Evolutionary conservation across 1,140 invertebrate genomes (phyloP).

Genomic region (Cyclargus thomasi): DNA sequence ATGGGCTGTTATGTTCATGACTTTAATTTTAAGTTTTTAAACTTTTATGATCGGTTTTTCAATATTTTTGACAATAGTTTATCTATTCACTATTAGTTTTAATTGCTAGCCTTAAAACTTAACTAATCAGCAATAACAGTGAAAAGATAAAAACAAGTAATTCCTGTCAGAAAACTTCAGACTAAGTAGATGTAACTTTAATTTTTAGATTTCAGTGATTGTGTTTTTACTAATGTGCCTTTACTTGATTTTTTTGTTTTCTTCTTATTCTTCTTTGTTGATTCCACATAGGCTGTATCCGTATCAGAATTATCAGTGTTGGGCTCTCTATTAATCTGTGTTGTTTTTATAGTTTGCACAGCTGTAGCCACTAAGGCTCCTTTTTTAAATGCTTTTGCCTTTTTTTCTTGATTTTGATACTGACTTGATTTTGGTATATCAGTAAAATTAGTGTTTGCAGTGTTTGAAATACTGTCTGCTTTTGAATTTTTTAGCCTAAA

Average conservation of each 20-base stretch:
- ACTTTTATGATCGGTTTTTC: no score
- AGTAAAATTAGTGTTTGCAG: conserved; percentile 62
- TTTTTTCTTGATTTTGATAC: conserved; percentile 43
- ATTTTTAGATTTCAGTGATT: not conserved
- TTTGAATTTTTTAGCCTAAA: conserved; percentile 61
- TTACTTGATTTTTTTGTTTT: conserved; percentile 72
- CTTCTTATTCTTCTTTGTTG: conserved; percentile 66
- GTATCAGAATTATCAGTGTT: conserved; percentile 72
- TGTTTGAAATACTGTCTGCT: conserved; percentile 47
- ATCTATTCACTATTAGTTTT: no score
- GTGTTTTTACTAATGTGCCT: conserved; percentile 33
- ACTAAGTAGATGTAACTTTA: no score
- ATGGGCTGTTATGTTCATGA: not conserved
- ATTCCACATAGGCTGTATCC: conserved; percentile 71
- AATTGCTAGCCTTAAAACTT: no score
- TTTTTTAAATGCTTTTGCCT: conserved; percentile 75
- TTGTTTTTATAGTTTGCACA: conserved; percentile 62
- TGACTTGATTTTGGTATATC: conserved; percentile 62
- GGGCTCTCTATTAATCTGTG: conserved; percentile 41
- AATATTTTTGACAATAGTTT: no score
- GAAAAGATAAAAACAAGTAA: no score
- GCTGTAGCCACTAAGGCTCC: conserved; percentile 77
- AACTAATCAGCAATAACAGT: no score
- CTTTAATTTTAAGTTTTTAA: not conserved
- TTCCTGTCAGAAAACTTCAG: no score